Base-by-base conservation (phyloP, 1,140 invertebrate genomes). In the Babylonia areolata region DNA sequence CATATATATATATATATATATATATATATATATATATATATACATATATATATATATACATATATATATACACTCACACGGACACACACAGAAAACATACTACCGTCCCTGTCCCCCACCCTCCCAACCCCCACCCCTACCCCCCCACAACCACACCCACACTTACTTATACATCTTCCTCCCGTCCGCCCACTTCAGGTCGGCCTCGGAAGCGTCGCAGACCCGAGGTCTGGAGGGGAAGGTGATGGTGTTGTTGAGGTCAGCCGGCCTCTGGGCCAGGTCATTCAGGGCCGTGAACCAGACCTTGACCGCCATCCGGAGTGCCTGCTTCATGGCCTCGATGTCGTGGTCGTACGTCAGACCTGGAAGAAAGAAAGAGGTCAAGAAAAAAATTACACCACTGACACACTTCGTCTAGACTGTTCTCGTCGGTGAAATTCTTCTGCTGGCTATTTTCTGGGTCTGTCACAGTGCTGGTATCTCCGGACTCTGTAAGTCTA, bases 161-260 rank as follows among this genome's bases (percentile, higher is more conserved):
- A 94, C 81, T 75, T 69, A 87, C 86, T 37, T 85, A 83, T 87
- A 87, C 77, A 87, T 81, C 15, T 73, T 80, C 37, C 40, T 81
- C 23, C 86, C 86, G 39, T 87, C 83, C 58, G 75, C 51, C 86
- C 86, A 87, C 39, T n/a, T 85, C 75, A 87, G 78, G 9, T 73
- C 40, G 15, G 77, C 79, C 9, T 31, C 75, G 2, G 42, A 42
- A 23, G 11, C 5, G 64, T 84, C 75, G 39, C 82, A 84, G 31
- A 33, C 6, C 23, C 40, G 0, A 3, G 58, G 69, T 12, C 15
- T 23, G 28, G 58, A 64, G 58, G 81, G 82, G 39, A 84, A 84
- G 69, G 58, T 46, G 23, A 84, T 71, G 64, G 69, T 73, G 23
- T 73, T 15, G 54, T 82, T 73, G 0, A 73, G n/a, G 39, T 84